Evolutionary conservation across 2,888 invertebrate genomes (phyloP), one percentile per base, ranked within the genome.

Genomic region (Drosophila flavopinicola): DNA sequence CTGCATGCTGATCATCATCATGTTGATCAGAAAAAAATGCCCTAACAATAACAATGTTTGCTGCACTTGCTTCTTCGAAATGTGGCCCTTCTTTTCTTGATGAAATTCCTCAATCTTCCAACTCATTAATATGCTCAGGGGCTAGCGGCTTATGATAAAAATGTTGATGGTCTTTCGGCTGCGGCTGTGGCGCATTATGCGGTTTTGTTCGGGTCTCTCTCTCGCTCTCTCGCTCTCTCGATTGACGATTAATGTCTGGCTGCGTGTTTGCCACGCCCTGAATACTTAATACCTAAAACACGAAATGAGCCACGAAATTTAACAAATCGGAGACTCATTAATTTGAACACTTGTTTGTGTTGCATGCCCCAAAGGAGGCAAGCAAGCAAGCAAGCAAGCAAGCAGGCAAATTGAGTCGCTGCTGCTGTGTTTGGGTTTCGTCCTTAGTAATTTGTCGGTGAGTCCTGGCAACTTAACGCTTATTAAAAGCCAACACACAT

Each of bases 301-400:
- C 25, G 64, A 75, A 82, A 85, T 79, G 85, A 78, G 77, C 78
- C 86, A 85, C 80, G 75, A 84, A 88, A 84, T 78, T 80, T 75
- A 88, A 88, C 85, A 88, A 85, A 85, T 85, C 77, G 74, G 71
- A 74, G 77, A 53, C 76, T 77, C 86, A 86, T 87, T 85, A 88
- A 84, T 85, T 66, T 84, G 65, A 61, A 78, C 88, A 86, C 82
- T 84, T 84, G 87, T 70, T 83, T 3, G 32, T 23, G 15, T 17
- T 25, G 58, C 27, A 45, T 52, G 68, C 57, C 58, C 15, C 60
- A 13, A 20, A 20, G 56, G 33, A n/a, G 41, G 27, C 56, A 30
- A 4, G 20, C n/a, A n/a, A 20, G 20, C 20, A 20, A 2, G 20
- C 2, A 48, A 33, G 42, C 42, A 29, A 23, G 64, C 53, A 53